Evolutionary conservation across 2,888 invertebrate species (phyloP), one percentile per base, ranked within the genome.

Genomic region (Seira sanloemensis): DNA sequence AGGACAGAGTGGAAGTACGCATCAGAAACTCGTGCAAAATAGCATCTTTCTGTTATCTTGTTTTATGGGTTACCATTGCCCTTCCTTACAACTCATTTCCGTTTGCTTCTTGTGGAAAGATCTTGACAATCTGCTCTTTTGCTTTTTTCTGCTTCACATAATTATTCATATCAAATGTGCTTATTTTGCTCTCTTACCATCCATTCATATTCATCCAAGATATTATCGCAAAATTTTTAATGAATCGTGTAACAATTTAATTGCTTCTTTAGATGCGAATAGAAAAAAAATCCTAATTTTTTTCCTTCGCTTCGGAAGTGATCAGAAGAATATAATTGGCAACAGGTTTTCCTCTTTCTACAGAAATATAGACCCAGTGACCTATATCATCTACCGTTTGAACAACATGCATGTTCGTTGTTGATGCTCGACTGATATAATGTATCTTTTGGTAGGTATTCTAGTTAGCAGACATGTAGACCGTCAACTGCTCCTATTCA

Each of bases 251-350:
- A 78, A 68, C 68, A 67, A 46, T 50, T 77, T 69, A 78, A 78
- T 78, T 78, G 78, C 71, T 78, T 71, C 69, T 24, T n/a, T n/a
- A n/a, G n/a, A 37, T 71, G 24, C 68, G 68, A 25, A 68, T 23
- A 26, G 24, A 16, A 21, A 23, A 50, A 5, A 5, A 74, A 4
- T 65, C 7, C 16, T 1, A 19, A 62, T 18, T 54, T 26, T 69
- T 26, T 46, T 18, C n/a, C 46, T 75, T 67, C 68, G 62, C 75
- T 81, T 81, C 81, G 81, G 81, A 81, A 81, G 81, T 81, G 69
- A 81, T 81, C 75, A 81, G 80, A 68, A 68, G 25, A 69, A 69
- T 19, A 73, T 78, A 80, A 80, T 81, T 75, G 69, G 69, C 81
- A 81, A 81, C 81, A 81, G 81, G 81, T 81, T 81, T 81, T 75